Evolutionary conservation across 2,113 vertebrate species (phyloP).

Genomic region (Bombycilla garrulus): DNA sequence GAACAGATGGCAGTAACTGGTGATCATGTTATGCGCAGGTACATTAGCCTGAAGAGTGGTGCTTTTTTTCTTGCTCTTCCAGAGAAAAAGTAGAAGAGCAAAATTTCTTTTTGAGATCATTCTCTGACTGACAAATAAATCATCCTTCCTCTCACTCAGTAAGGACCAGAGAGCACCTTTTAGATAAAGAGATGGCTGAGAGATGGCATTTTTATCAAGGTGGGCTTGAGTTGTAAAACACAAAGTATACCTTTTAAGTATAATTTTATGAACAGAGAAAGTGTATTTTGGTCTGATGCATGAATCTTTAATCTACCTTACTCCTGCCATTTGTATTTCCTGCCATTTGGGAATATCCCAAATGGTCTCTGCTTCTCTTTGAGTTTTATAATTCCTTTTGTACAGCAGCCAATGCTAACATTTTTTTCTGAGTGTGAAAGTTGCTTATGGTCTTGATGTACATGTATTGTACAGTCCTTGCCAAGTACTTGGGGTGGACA

Average conservation of each 20-base stretch:
- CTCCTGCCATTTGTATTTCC: conserved; percentile 1
- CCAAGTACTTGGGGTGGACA: neutral
- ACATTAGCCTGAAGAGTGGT: neutral
- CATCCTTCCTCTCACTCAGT: neutral
- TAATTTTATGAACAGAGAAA: conserved; percentile 2
- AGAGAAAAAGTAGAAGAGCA: neutral
- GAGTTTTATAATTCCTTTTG: conserved; percentile 9
- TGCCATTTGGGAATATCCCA: conserved; percentile 4
- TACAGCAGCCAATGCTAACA: neutral
- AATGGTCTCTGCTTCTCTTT: neutral
- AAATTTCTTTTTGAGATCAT: neutral
- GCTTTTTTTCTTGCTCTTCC: neutral
- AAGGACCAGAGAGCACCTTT: neutral
- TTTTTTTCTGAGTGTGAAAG: neutral
- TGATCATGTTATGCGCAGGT: neutral
- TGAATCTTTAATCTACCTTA: neutral
- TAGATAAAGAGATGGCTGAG: neutral
- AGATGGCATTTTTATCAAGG: neutral
- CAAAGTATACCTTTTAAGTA: neutral
- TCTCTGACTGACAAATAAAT: neutral
- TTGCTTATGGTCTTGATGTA: neutral
- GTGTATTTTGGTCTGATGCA: neutral
- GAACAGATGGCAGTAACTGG: neutral
- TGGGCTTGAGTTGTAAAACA: neutral
- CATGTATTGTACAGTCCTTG: neutral